These are phyloP conservation scores for Polypedilum vanderplanki DNA, from an alignment of 1,140 invertebrate genomes.

Conservation along the genomic window DNA sequence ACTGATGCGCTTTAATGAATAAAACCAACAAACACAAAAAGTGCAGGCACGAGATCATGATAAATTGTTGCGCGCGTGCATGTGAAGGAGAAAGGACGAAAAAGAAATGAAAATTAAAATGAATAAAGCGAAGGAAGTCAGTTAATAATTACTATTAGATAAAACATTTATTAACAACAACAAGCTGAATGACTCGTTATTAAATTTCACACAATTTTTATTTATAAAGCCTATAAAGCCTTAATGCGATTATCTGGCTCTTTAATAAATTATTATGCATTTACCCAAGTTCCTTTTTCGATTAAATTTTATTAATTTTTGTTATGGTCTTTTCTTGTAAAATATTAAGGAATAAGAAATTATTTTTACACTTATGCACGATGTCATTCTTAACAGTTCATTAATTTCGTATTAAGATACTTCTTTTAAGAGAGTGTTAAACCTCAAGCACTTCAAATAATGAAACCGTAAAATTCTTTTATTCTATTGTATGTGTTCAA, in stretches of 20 bases:
- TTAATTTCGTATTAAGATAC: no score
- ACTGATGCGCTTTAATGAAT: slow-evolving; percentile 9
- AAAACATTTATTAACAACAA: neutral
- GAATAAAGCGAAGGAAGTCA: slow-evolving; percentile 14
- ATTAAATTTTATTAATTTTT: no score
- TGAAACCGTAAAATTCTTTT: neutral
- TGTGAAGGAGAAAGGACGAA: neutral
- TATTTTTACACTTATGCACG: no score
- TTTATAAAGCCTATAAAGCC: neutral
- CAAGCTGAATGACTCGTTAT: neutral
- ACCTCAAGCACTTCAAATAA: slow-evolving; percentile 21
- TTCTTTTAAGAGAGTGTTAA: neutral
- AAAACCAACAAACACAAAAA: slow-evolving; percentile 29
- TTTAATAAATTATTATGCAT: no score
- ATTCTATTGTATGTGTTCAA: neutral
- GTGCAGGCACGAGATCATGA: neutral
- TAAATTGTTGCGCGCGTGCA: neutral
- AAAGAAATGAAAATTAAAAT: neutral
- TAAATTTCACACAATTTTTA: neutral
- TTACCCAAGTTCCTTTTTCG: no score
- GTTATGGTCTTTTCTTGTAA: no score
- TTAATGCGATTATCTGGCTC: neutral
- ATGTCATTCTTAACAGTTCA: no score
- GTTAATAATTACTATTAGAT: slow-evolving; percentile 24
- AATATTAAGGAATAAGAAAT: no score